Evolutionary conservation across 2,888 invertebrate species (phyloP).

Genomic region (Xylocampa areola): DNA sequence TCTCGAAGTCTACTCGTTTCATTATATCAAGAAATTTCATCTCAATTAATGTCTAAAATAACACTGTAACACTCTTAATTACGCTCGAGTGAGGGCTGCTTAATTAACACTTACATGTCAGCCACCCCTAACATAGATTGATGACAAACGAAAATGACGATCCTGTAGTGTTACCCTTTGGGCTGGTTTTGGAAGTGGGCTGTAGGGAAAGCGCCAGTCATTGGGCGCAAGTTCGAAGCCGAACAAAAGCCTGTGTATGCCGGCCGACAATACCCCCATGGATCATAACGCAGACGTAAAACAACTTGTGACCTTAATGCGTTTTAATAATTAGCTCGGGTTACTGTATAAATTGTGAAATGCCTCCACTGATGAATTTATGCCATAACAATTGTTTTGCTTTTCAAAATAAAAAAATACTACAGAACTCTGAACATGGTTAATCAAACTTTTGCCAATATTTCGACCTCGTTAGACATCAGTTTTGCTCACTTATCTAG

Average conservation of each 20-base stretch:
- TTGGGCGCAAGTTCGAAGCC: slow-evolving; percentile 74
- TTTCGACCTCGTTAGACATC: slow-evolving; percentile 1
- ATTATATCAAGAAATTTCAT: slow-evolving; percentile 88
- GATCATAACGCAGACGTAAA: slow-evolving; percentile 79
- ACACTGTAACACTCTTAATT: slow-evolving; percentile 89
- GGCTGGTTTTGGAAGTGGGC: slow-evolving; percentile 76
- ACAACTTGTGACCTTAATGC: slow-evolving; percentile 84
- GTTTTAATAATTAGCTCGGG: slow-evolving; percentile 84
- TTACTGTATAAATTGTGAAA: slow-evolving; percentile 50
- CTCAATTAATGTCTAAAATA: slow-evolving; percentile 90
- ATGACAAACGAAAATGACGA: slow-evolving; percentile 90
- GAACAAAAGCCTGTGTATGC: slow-evolving; percentile 79
- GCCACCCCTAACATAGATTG: slow-evolving; percentile 88
- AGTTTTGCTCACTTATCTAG: too few species aligned
- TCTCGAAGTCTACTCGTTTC: slow-evolving; percentile 71
- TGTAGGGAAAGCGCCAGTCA: slow-evolving; percentile 84
- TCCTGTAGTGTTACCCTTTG: slow-evolving; percentile 79
- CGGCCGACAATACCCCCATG: slow-evolving; percentile 73
- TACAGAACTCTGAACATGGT: background rate
- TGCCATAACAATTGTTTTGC: too few species aligned
- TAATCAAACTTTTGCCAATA: slow-evolving; percentile 20
- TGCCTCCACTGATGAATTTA: slow-evolving; percentile 1
- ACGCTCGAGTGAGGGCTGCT: slow-evolving; percentile 88
- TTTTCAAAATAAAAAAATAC: too few species aligned
- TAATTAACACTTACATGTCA: slow-evolving; percentile 90